Percentiles rank a stretch among this genome's conserved stretches.
Conservation (phyloP, 2,113 vertebrate genomes). For the Reinhardtius hippoglossoides region DNA sequence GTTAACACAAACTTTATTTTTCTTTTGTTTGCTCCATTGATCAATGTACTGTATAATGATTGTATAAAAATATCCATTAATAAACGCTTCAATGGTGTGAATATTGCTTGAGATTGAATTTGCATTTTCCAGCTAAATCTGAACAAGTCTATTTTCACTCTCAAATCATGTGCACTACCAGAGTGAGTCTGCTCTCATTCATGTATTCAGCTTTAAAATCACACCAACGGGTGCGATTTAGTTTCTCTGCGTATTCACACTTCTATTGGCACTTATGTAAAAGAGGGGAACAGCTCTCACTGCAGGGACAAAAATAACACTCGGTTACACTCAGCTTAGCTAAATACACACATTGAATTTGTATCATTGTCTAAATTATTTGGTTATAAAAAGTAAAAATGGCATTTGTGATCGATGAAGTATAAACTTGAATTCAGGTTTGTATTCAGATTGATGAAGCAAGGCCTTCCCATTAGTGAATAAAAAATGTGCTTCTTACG, state of each 20-base stretch:
- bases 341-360: background rate
- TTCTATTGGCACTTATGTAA: constrained; percentile 23
- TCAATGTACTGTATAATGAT: constrained; percentile 81
- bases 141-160: background rate
- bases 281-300: background rate
- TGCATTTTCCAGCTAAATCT: background rate
- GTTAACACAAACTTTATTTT: constrained; percentile 58
- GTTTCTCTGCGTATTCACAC: constrained; percentile 36
- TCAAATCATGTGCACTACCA: too few relatives aligned
- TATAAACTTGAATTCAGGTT: too few relatives aligned
- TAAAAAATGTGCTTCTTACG: too few relatives aligned
- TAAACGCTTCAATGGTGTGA: constrained; percentile 75
- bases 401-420: too few relatives aligned
- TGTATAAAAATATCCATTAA: constrained; percentile 87
- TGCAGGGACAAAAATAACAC: constrained; percentile 4
- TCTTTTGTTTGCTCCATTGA: constrained; percentile 72
- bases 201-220: background rate
- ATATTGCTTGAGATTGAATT: constrained; percentile 15
- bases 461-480: too few relatives aligned
- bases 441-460: too few relatives aligned
- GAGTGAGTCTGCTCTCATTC: background rate
- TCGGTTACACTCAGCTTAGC: background rate
- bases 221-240: background rate
- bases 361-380: too few relatives aligned
- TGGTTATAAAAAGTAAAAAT: too few relatives aligned